Conservation (phyloP, 2,888 invertebrate genomes). For the Plebejus argus region DNA sequence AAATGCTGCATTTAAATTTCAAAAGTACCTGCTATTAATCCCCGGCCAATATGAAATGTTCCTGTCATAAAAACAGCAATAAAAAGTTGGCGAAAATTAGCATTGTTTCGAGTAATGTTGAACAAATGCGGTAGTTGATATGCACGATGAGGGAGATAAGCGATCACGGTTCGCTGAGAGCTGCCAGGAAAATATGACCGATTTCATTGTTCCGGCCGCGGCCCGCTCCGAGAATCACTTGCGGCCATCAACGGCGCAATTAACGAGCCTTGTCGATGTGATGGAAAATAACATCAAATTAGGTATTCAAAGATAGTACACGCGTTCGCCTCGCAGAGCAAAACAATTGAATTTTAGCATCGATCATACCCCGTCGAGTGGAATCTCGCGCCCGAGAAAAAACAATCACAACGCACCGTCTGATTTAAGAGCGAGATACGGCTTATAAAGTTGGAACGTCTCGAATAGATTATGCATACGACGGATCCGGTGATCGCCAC, state of each 20-base stretch:
- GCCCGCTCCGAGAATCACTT: constrained; percentile 77
- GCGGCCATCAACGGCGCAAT: constrained; percentile 76
- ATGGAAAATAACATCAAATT: constrained; percentile 76
- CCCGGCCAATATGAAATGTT: neutral
- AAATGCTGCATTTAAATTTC: constrained; percentile 6
- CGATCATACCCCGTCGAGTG: constrained; percentile 43
- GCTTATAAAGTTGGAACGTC: constrained; percentile 16
- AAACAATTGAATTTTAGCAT: constrained; percentile 66
- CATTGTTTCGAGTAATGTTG: constrained; percentile 67
- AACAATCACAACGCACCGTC: constrained; percentile 37
- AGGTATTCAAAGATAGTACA: constrained; percentile 70
- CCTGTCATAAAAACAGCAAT: constrained; percentile 55
- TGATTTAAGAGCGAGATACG: constrained; percentile 36
- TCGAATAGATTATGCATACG: neutral
- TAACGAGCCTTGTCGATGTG: constrained; percentile 79
- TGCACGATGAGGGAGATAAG: constrained; percentile 73
- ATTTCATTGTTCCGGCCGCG: constrained; percentile 77
- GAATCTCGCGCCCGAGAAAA: constrained; percentile 35
- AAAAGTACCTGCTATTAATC: neutral
- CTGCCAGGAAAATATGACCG: constrained; percentile 78
- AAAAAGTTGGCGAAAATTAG: constrained; percentile 66
- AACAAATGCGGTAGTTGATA: constrained; percentile 71
- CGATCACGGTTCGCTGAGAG: constrained; percentile 71
- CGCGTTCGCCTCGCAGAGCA: constrained; percentile 54
- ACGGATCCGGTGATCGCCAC: neutral